Conservation (phyloP, 2,113 vertebrate genomes). For the Aepyceros melampus region DNA sequence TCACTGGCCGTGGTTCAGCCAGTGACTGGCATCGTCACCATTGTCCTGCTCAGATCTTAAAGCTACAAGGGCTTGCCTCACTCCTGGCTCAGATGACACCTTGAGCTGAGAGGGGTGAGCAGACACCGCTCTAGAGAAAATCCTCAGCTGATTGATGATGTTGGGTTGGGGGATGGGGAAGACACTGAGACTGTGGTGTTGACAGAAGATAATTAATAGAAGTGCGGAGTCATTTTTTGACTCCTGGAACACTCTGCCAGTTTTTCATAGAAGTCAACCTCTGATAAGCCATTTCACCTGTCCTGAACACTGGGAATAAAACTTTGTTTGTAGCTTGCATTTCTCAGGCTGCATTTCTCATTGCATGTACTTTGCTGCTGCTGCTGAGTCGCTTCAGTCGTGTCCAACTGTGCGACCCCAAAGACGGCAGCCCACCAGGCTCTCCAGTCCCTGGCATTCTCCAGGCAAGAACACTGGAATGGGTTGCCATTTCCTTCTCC, state of each 20-base stretch:
- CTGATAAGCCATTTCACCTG: neutral
- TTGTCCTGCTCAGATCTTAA: constrained; percentile 7
- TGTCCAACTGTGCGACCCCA: too few relatives aligned
- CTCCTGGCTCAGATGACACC: neutral
- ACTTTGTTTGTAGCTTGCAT: neutral
- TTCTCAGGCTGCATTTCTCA: neutral
- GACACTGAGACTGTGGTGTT: neutral
- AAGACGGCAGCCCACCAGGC: too few relatives aligned
- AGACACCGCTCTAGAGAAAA: neutral
- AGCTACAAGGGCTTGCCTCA: neutral
- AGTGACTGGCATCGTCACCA: neutral
- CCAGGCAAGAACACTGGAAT: too few relatives aligned
- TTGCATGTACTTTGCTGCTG: neutral
- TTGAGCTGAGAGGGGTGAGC: neutral
- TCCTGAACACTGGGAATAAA: neutral
- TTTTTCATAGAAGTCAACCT: neutral
- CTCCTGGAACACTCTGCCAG: neutral
- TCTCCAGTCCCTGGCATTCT: too few relatives aligned
- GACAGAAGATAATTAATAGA: neutral
- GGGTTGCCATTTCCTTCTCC: too few relatives aligned
- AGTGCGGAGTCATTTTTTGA: neutral
- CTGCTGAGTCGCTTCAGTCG: too few relatives aligned
- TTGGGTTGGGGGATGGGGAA: neutral
- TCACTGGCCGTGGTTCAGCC: neutral
- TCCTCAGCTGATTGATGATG: neutral